Base-by-base conservation (phyloP, 2,113 vertebrate species). In the Bolborhynchus lineola region DNA sequence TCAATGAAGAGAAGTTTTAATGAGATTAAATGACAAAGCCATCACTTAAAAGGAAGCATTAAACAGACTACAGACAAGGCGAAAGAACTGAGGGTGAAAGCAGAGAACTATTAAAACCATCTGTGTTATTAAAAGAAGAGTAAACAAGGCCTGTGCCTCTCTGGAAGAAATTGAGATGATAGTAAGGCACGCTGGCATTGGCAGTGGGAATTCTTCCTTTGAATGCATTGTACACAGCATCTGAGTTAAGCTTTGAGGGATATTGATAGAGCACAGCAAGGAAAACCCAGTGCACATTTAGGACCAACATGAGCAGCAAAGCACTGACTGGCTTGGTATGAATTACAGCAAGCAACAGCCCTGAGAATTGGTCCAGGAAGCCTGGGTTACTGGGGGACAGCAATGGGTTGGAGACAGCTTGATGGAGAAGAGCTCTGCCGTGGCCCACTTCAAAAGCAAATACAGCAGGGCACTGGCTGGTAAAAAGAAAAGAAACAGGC, bases 1-100 rank as follows among this genome's bases (percentile, higher is more conserved):
- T 96, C 90, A 91, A 31, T 65, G 88, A 86, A 92, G 95, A 96
- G 94, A 97, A 93, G 82, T 96, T 97, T 93, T 96, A 96, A 97
- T 91, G 92, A 93, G 95, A 97, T 96, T 97, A 96, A 93, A 91
- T 75, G 83, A 91, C 83, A 96, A 95, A 96, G 88, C 88, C 49
- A 91, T 87, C 93, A 82, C 82, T 92, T 97, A 83, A 88, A 93
- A 93, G 91, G 92, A 94, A 93, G 94, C 87, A 93, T 86, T 89
- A 96, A 92, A 84, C 83, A 92, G 78, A 69, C 86, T 93, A 86
- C 74, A 93, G 72, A 63, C 86, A 79, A 83, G 88, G 92, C 91
- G 72, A 77, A 92, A 55, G 92, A 95, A 89, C 60, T 79, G 90
- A 74, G 86, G 93, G 82, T 6, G 64, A 94, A 92, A 70, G 69